A percentile compares a stretch with the other conserved stretches of the same genome.
phyloP scores from a whole-genome alignment of 2,888 invertebrate genomes.

The Ectemnius cavifrons region DNA sequence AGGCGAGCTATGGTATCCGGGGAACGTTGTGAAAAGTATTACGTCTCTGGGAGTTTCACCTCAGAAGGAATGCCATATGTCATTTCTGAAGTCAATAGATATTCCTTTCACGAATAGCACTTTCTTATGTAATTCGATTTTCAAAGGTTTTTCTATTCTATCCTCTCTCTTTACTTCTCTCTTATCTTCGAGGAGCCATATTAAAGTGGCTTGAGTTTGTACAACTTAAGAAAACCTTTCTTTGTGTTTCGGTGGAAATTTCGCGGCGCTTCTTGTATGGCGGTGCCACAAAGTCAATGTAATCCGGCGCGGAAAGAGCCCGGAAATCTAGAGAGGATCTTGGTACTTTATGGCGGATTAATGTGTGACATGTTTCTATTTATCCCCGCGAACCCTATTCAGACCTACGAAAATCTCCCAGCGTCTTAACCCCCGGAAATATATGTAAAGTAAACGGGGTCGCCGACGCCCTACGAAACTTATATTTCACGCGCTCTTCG shows the following conservation, averaged over 20 bases:
- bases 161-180: too few species aligned
- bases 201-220: neutral
- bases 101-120: neutral
- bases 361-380: conserved; percentile 10
- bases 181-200: neutral
- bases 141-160: neutral
- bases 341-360: conserved; percentile 11
- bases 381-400: conserved; percentile 8
- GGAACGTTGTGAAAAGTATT: too few species aligned
- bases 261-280: conserved; percentile 8
- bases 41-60: too few species aligned
- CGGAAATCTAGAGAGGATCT: conserved; percentile 21
- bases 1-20: too few species aligned
- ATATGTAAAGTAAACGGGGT: neutral
- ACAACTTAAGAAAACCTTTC: conserved; percentile 10
- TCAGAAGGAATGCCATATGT: too few species aligned
- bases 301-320: conserved; percentile 16
- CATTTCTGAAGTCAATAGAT: too few species aligned
- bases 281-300: conserved; percentile 18
- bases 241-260: conserved; percentile 12
- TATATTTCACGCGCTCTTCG: neutral
- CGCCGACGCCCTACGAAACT: neutral
- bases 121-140: neutral
- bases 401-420: neutral
- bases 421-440: conserved; percentile 1